A percentile compares a stretch with the other conserved stretches of the same genome.
phyloP scores from a whole-genome alignment of 53 echinoderm and acorn worm species.

The Zoroaster sp. region DNA sequence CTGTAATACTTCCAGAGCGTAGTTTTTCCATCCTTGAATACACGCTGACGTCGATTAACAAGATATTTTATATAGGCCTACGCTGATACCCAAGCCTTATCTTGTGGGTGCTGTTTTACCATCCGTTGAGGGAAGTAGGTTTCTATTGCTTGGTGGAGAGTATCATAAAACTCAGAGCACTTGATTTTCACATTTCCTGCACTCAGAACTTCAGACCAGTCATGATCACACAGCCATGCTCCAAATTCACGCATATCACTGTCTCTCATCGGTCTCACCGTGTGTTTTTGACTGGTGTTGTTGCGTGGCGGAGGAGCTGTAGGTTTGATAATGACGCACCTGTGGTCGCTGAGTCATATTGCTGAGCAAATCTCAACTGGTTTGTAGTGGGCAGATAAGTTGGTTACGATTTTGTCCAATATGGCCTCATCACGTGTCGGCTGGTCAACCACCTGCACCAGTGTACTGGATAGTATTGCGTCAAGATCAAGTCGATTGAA shows the following conservation, averaged over 20 bases:
- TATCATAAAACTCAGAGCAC: background rate
- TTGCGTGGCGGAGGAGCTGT: background rate
- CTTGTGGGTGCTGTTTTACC: background rate
- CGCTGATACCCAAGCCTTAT: conserved; percentile 30
- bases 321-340: conserved; percentile 15
- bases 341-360: conserved; percentile 35
- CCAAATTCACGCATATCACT: background rate
- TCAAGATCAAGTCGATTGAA: conserved; percentile 34
- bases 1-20: conserved; percentile 17
- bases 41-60: background rate
- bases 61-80: conserved; percentile 10
- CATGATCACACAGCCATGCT: background rate
- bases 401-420: conserved; percentile 44
- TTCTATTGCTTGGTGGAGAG: background rate
- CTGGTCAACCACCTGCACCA: conserved; percentile 40
- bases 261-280: conserved; percentile 28
- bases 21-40: background rate
- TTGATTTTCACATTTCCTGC: background rate
- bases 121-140: background rate
- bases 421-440: conserved; percentile 48
- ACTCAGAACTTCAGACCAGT: background rate
- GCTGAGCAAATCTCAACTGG: conserved; percentile 1
- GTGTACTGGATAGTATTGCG: background rate
- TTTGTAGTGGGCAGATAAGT: conserved; percentile 7
- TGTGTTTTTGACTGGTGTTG: background rate